Evolutionary conservation across 2,113 vertebrate genomes (phyloP).

Genomic region (Cepphus grylle): DNA sequence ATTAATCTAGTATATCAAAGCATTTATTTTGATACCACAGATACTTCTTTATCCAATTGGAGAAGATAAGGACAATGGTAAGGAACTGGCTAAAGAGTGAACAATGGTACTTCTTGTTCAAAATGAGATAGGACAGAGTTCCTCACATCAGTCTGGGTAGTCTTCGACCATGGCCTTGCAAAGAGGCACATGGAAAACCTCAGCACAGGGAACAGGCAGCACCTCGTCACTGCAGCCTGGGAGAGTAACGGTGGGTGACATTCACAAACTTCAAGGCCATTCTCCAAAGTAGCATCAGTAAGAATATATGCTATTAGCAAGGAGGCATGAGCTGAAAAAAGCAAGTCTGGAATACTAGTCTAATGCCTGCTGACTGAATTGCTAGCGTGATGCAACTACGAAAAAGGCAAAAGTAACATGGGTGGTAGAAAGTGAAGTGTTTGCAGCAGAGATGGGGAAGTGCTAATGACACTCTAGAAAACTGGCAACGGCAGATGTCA

Average conservation of each 20-base stretch:
- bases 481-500: neutral
- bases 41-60: neutral
- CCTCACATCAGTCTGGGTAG: neutral
- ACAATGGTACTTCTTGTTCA: neutral
- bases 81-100: neutral
- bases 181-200: neutral
- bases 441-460: neutral
- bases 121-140: neutral
- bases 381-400: neutral
- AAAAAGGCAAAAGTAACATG: neutral
- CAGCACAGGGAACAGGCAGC: neutral
- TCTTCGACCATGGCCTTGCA: neutral
- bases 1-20: neutral
- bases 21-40: neutral
- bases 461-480: neutral
- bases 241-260: neutral
- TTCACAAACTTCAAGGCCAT: neutral
- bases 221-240: neutral
- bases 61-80: neutral
- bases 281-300: neutral
- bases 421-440: neutral
- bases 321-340: neutral
- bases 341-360: neutral
- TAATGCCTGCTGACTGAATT: neutral
- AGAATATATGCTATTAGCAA: neutral